A percentile compares a stretch with the other conserved stretches of the same genome.
These are phyloP conservation scores for Acrobasis repandana DNA, from an alignment of 2,888 invertebrate species.

Conservation along the genomic window DNA sequence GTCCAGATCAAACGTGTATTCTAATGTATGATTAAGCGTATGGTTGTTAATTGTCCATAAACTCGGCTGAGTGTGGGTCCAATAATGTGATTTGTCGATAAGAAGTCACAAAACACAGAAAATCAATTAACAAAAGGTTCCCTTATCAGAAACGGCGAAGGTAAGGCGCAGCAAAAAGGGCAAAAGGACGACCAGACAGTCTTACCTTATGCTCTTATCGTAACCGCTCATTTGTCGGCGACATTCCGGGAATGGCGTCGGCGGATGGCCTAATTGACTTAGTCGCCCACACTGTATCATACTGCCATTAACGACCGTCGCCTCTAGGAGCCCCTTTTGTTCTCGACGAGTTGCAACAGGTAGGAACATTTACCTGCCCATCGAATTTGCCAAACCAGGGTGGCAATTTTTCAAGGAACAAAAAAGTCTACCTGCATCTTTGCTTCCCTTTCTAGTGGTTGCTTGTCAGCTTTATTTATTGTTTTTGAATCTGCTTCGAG, in stretches of 20 bases:
- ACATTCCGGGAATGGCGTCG: slow-evolving; percentile 80
- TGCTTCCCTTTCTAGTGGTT: slow-evolving; percentile 50
- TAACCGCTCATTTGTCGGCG: slow-evolving; percentile 73
- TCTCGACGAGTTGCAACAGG: slow-evolving; percentile 66
- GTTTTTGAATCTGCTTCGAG: slow-evolving; percentile 50
- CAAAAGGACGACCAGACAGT: slow-evolving; percentile 59
- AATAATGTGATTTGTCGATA: slow-evolving; percentile 72
- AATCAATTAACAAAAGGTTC: slow-evolving; percentile 76
- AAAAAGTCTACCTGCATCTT: slow-evolving; percentile 58
- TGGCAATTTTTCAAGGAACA: slow-evolving; percentile 43
- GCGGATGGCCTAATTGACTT: slow-evolving; percentile 82
- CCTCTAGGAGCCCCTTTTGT: slow-evolving; percentile 76
- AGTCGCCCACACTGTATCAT: slow-evolving; percentile 78
- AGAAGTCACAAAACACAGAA: slow-evolving; percentile 69
- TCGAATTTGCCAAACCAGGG: slow-evolving; percentile 56
- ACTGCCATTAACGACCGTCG: slow-evolving; percentile 71
- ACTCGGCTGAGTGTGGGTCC: slow-evolving; percentile 48
- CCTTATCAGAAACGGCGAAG: slow-evolving; percentile 69
- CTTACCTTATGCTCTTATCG: slow-evolving; percentile 69
- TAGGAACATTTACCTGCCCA: slow-evolving; percentile 75
- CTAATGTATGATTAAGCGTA: slow-evolving; percentile 49
- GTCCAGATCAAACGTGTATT: slow-evolving; percentile 45
- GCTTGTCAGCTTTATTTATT: slow-evolving; percentile 55
- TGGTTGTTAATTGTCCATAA: slow-evolving; percentile 63
- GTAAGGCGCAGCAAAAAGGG: slow-evolving; percentile 52